Evolutionary conservation across 2,888 invertebrate species (phyloP).

Genomic region (Drosophila yooni): DNA sequence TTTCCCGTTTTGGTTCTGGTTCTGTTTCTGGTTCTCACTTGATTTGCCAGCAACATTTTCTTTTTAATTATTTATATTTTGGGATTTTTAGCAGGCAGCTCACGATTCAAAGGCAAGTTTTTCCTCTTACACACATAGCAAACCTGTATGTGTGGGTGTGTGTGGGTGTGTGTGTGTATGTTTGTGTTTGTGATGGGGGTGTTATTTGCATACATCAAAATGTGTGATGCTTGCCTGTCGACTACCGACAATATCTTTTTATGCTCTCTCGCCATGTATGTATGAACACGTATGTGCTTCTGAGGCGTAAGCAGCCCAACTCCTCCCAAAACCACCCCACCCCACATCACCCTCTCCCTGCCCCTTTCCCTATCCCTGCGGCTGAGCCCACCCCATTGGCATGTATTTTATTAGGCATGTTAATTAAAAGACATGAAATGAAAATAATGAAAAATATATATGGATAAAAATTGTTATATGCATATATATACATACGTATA

Average conservation of each 20-base stretch:
- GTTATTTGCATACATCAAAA: conserved; percentile 77
- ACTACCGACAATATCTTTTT: conserved; percentile 75
- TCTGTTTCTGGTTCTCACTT: conserved; percentile 60
- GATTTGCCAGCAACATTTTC: conserved; percentile 80
- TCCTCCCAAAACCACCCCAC: conserved; percentile 6
- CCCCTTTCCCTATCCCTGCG: conserved; percentile 2
- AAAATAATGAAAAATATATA: conserved; percentile 81
- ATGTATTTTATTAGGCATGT: conserved; percentile 81
- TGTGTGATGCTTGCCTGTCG: conserved; percentile 44
- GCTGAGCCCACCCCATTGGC: conserved; percentile 50
- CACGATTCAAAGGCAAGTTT: conserved; percentile 72
- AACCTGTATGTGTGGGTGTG: not conserved
- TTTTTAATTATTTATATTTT: conserved; percentile 81
- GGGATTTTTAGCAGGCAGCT: conserved; percentile 78
- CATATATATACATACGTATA: conserved; percentile 17
- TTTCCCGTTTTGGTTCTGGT: conserved; percentile 10
- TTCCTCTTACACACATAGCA: conserved; percentile 22
- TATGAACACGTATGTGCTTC: conserved; percentile 17
- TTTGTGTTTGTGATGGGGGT: conserved; percentile 40
- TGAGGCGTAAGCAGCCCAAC: conserved; percentile 24
- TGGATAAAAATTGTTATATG: conserved; percentile 45
- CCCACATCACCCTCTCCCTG: conserved; percentile 3
- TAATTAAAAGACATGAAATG: conserved; percentile 82
- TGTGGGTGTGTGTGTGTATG: conserved; percentile 14
- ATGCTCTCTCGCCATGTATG: conserved; percentile 47